Base-by-base conservation (phyloP, 2,113 vertebrate genomes). In the Poeciliopsis occidentalis region DNA sequence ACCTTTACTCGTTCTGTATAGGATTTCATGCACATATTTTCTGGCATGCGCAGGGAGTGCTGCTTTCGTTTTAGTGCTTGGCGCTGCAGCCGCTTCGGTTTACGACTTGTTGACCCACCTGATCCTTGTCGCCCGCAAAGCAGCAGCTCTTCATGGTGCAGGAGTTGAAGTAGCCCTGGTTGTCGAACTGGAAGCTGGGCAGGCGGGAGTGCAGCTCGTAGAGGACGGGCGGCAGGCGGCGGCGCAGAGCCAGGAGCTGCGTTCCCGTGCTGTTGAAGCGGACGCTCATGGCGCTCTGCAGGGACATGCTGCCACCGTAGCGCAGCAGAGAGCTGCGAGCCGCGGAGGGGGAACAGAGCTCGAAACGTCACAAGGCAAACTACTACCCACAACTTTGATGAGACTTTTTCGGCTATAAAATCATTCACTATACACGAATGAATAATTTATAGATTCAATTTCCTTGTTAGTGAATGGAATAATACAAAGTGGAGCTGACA, bases 101-200 rank as follows among this genome's bases (percentile, higher is more conserved):
- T 10, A 26, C 2, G 24, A 63, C 22, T 3, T 2, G 22, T 26
- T 7, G 39, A 76, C 91, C 87, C 65, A 99, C 98, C 96, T 99
- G 97, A 85, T 99, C 98, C 71, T 95, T 95, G 92, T 99, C 98
- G 17, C 98, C 98, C 0, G 98, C 98, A 57, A 99, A 99, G 80
- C 98, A 99, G 95, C 98, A 99, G 92, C 98, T 99, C 88, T 99
- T 99, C 98, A 99, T 99, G 75, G 98, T 99, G 75, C 98, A 99
- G 4, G 97, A 99, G 89, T 99, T 99, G 93, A 99, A 99, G 93
- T 99, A 99, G 4, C 98, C 98, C 82, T 98, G 98, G 96, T 99
- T 98, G 94, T 99, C 98, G 12, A 99, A 99, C 95, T 99, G 98
- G 94, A 97, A 99, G 91, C 97, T 96, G 10, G 98, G 98, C 85